These are phyloP conservation scores for Diadegma fenestrale DNA, from an alignment of 2,888 invertebrate genomes.

Conservation along the genomic window DNA sequence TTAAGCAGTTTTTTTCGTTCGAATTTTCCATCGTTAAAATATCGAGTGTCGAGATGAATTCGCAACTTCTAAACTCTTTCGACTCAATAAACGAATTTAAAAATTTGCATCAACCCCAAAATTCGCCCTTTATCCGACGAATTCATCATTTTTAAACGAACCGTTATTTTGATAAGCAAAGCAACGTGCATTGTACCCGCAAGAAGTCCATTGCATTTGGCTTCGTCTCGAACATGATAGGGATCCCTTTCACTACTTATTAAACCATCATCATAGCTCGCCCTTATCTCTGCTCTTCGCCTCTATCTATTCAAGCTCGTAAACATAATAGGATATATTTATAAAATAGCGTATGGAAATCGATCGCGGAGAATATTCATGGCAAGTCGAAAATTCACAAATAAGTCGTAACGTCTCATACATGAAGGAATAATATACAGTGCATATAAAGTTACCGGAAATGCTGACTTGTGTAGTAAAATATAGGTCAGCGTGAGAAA, in stretches of 20 bases:
- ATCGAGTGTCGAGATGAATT: background rate
- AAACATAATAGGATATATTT: background rate
- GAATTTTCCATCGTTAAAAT: background rate
- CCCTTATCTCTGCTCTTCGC: background rate
- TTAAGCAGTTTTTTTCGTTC: background rate
- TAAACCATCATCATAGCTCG: background rate
- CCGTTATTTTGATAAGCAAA: background rate
- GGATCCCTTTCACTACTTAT: background rate
- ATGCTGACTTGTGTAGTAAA: no score
- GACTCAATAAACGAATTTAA: background rate
- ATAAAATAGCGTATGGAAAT: background rate
- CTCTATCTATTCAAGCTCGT: background rate
- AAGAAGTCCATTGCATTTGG: background rate
- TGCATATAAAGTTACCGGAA: no score
- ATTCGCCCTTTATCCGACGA: background rate
- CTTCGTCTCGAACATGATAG: background rate
- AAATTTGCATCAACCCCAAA: background rate
- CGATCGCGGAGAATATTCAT: background rate
- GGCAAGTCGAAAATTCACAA: background rate
- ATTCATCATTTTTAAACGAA: background rate
- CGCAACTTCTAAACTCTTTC: background rate
- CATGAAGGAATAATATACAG: no score
- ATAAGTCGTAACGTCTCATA: no score
- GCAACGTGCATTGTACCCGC: background rate
- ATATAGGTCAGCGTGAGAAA: no score